phyloP scores from a whole-genome alignment of 2,888 invertebrate species.

The Drosophila flavopinicola region DNA sequence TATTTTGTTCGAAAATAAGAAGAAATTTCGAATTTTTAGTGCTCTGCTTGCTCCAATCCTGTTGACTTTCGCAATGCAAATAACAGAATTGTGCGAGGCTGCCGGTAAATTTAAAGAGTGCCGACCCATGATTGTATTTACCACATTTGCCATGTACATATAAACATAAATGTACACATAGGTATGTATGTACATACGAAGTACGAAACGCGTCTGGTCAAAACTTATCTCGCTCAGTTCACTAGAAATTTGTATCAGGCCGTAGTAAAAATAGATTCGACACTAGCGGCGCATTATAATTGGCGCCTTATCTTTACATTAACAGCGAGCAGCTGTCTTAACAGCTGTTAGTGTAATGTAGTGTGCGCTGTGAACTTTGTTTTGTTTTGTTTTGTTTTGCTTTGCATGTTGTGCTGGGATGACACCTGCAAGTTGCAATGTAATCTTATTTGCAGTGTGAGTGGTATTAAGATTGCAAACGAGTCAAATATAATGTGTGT shows the following conservation, averaged over 20 bases:
- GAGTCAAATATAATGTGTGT: no score
- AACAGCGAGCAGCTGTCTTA: conserved; percentile 1
- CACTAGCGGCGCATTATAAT: background rate
- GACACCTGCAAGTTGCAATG: conserved; percentile 12
- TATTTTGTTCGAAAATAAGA: background rate
- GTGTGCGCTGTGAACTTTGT: background rate
- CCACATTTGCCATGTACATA: background rate
- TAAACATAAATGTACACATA: background rate
- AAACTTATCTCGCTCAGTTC: conserved; percentile 14
- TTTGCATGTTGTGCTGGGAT: conserved; percentile 7
- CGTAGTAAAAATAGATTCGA: conserved; percentile 20
- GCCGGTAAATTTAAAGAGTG: conserved; percentile 12
- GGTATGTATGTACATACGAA: background rate
- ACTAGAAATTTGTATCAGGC: background rate
- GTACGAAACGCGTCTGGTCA: conserved; percentile 26
- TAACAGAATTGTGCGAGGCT: conserved; percentile 10
- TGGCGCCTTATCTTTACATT: conserved; percentile 10
- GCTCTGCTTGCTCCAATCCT: conserved; percentile 16
- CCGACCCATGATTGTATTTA: background rate
- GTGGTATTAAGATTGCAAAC: no score
- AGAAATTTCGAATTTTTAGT: conserved; percentile 6
- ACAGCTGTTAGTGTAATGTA: conserved; percentile 9
- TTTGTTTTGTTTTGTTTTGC: background rate
- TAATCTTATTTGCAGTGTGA: background rate
- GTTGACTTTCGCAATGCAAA: conserved; percentile 15